A percentile compares a stretch with the other conserved stretches of the same genome.
Evolutionary conservation across 2,888 invertebrate species (phyloP).

Genomic region (Acanthoscelides obtectus): DNA sequence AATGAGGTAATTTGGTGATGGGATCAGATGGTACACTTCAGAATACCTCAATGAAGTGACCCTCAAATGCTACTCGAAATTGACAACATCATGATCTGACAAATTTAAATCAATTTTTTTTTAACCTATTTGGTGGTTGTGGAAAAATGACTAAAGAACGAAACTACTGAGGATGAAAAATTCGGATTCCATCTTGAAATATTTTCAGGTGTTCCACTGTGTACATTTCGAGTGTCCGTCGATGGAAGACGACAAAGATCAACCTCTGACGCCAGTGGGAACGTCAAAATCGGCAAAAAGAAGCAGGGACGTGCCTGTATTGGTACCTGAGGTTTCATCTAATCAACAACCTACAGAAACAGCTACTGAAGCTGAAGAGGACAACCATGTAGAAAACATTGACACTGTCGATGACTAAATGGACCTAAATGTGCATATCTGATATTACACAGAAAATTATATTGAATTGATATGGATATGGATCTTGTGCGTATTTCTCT

Average conservation of each 20-base stretch:
- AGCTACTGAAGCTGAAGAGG: slow-evolving; percentile 43
- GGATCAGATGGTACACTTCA: too few species aligned
- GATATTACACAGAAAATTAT: too few species aligned
- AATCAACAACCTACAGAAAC: slow-evolving; percentile 38
- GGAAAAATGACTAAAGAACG: too few species aligned
- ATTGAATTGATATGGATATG: too few species aligned
- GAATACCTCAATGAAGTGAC: too few species aligned
- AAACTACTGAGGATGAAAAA: too few species aligned
- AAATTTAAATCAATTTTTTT: too few species aligned
- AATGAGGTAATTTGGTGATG: slow-evolving; percentile 74
- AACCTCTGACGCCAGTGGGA: slow-evolving; percentile 1
- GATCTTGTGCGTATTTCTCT: too few species aligned
- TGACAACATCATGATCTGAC: too few species aligned
- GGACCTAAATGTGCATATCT: neutral
- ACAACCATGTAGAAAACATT: slow-evolving; percentile 5
- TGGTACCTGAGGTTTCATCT: slow-evolving; percentile 4
- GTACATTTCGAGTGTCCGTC: slow-evolving; percentile 97
- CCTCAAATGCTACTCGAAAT: too few species aligned
- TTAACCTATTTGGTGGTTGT: too few species aligned
- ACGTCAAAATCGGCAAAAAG: slow-evolving; percentile 10
- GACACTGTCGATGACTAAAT: neutral
- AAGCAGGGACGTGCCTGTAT: slow-evolving; percentile 9
- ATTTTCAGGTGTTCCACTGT: slow-evolving; percentile 95
- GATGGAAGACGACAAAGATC: slow-evolving; percentile 44
- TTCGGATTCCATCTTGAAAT: too few species aligned